Evolutionary conservation across 2,888 invertebrate genomes (phyloP).

Genomic region (Pristionchus exspectatus): DNA sequence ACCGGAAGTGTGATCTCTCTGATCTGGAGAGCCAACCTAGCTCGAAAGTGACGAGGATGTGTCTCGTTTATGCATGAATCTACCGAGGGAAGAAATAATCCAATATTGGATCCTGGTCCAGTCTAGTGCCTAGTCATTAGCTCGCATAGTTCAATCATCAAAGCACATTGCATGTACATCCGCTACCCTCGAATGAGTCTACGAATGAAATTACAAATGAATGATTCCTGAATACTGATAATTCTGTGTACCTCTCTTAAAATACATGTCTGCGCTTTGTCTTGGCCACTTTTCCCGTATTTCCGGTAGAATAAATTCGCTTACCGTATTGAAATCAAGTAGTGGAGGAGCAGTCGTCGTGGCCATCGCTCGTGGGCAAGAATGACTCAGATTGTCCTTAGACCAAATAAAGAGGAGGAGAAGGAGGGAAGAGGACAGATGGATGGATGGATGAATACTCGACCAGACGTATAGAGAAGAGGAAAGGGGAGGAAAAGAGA

Average conservation of each 20-base stretch:
- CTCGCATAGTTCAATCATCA: neutral
- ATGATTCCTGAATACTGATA: too few relatives aligned
- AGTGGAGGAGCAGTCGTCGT: neutral
- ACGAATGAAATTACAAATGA: neutral
- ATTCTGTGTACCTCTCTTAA: too few relatives aligned
- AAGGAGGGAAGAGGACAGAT: neutral
- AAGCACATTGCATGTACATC: neutral
- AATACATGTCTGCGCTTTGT: too few relatives aligned
- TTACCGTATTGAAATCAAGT: conserved; percentile 37
- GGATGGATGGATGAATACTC: conserved; percentile 12
- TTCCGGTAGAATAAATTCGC: neutral
- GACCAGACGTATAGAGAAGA: conserved; percentile 10
- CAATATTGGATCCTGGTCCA: neutral
- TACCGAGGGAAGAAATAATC: neutral
- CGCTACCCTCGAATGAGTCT: neutral
- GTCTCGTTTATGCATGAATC: conserved; percentile 27
- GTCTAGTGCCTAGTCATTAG: neutral
- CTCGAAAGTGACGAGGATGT: neutral
- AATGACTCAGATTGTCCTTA: conserved; percentile 36
- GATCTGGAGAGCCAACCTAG: neutral
- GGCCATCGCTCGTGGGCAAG: conserved; percentile 5
- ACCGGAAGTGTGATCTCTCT: neutral
- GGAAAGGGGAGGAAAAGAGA: conserved; percentile 27
- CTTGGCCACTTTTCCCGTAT: neutral
- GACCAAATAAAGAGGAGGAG: conserved; percentile 35